Evolutionary conservation across 2,797 vertebrate species (phyloP).

Genomic region (Antrozous pallidus): DNA sequence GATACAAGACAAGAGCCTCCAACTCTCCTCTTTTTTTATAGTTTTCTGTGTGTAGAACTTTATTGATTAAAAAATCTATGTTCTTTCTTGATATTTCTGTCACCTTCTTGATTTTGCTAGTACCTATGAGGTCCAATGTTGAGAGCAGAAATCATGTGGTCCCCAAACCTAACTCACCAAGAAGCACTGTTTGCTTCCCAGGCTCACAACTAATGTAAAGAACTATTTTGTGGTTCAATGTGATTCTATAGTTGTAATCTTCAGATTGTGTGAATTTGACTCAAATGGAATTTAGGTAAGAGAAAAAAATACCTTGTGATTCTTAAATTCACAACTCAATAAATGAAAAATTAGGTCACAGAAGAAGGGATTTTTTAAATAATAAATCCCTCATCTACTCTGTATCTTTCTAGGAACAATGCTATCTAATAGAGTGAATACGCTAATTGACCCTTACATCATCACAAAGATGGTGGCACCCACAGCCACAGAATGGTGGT

Average conservation of each 20-base stretch:
- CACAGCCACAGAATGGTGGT: too few relatives aligned
- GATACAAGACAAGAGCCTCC: background rate
- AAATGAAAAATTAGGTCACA: background rate
- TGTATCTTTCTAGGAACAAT: background rate
- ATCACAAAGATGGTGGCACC: too few relatives aligned
- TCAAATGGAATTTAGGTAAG: background rate
- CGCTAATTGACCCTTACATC: too few relatives aligned
- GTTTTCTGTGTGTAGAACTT: background rate
- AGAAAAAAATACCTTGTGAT: background rate
- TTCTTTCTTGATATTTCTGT: background rate
- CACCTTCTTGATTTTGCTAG: background rate
- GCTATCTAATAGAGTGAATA: too few relatives aligned
- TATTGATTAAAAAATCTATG: background rate
- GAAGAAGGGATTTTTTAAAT: background rate
- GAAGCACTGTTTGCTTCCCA: background rate
- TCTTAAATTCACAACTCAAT: background rate
- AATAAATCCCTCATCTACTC: background rate
- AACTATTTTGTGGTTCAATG: background rate
- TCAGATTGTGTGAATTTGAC: background rate
- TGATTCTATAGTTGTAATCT: background rate
- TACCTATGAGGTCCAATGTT: background rate
- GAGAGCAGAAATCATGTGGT: rapidly evolving
- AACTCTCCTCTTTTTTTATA: background rate
- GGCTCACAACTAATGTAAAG: background rate
- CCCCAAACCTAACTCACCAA: background rate